Base-by-base conservation (phyloP, 1,140 invertebrate species). In the Lanistes nyassanus region DNA sequence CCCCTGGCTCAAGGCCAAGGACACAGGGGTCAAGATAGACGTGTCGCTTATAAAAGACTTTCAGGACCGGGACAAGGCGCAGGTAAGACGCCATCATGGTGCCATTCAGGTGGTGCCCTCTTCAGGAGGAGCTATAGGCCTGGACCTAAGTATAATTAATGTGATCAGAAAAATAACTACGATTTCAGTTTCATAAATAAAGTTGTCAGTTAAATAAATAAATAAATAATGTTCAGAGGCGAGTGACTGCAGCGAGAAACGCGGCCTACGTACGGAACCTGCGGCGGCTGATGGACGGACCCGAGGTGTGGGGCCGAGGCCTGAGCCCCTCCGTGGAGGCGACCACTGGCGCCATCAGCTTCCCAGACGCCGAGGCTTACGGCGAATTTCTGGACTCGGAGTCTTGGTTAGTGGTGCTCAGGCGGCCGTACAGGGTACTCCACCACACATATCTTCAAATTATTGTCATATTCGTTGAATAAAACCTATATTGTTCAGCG, bases 1-100 rank as follows among this genome's bases (percentile, higher is more conserved):
- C 80, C 86, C 90, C 4, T 91, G 90, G 81, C 80, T 90, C 23
- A 87, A 88, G 67, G 80, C 85, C n/a, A 58, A 84, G 6, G 82
- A 81, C 29, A 71, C 81, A 69, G 76, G 84, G 79, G 77, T 72
- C 37, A 74, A 76, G 51, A 37, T 86, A 56, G 76, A 85, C 79
- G 71, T 85, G 58, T 71, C 85, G 55, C 75, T 84, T 78, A 80
- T 89, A 29, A 84, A 85, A 62, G 79, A 85, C 69, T 90, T 89
- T 82, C 72, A 78, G 60, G 74, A 80, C 29, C 71, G 74, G 58
- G 75, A 80, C 53, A 76, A 75, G 64, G 74, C 78, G 53, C 64
- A 81, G 77, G 80, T 83, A 72, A 21, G 36, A 34, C n/a, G n/a
- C 36, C 42, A 39, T n/a, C n/a, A n/a, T n/a, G n/a, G n/a, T n/a